Evolutionary conservation across 2,797 vertebrate genomes (phyloP), one percentile per base, ranked within the genome.

Genomic region (Alfaro cultratus): DNA sequence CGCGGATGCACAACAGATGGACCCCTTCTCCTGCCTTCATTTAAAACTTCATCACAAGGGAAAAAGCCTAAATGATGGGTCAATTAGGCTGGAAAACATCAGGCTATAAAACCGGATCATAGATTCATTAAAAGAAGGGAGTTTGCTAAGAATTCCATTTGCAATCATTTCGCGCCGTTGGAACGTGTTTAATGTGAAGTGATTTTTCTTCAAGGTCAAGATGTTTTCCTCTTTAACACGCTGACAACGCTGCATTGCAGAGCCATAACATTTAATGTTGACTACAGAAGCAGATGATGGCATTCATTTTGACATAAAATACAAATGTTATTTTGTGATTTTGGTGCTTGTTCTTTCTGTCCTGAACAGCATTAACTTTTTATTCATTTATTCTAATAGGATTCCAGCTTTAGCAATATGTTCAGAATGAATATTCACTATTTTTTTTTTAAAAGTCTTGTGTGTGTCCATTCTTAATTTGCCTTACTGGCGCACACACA

Each of bases 331-430:
- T 81, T 77, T 84, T 79, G 83, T 41, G 57, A 70, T 75, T 77
- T 60, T 41, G 60, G 75, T 76, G 75, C 57, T 79, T 76, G 45
- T 76, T n/a, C 73, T 51, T 26, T 36, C 49, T 36, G 60, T 26
- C 47, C 34, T 10, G 39, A 74, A 75, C 57, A 6, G 26, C 80
- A 29, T 77, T 47, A 6, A 53, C 76, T 75, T 83, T 76, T 85
- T 89, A 91, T 93, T 92, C 87, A 92, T 92, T 72, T 90, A 93
- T 93, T 93, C 73, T 87, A 91, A 93, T 88, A 15, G 31, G 81
- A 90, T 90, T 89, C 91, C 73, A 3, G 6, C 71, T 86, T 81
- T 78, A 74, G 75, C 86, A 0, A 88, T 88, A 90, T 83, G 77
- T 88, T 83, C 36, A 81, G 77, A 70, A 82, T 86, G 51, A 82